Evolutionary conservation across 2,797 vertebrate genomes (phyloP), one percentile per base, ranked within the genome.

Genomic region (Pangasius sanitwongsei): DNA sequence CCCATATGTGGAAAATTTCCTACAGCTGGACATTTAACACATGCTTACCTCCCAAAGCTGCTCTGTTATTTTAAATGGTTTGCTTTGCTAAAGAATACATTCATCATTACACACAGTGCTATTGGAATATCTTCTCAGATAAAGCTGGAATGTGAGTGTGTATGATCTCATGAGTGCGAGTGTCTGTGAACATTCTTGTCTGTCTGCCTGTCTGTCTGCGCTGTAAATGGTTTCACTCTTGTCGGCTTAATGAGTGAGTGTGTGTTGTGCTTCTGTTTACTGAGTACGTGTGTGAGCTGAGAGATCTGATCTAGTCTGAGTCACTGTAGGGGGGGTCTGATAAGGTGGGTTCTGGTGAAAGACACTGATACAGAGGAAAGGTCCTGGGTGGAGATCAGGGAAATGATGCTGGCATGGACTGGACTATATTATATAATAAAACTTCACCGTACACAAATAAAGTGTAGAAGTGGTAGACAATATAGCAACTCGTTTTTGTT

Each of bases 301-400:
- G 80, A 75, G 80, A 83, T 75, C 82, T 86, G 90, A 81, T 89
- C 69, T 83, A 65, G 80, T 80, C 48, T 59, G 34, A 87, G 53
- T 50, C 20, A 41, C 83, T 57, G 50, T 74, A 28, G 81, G 88
- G 91, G 91, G 91, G 92, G 37, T 41, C 92, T 91, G 91, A 92
- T 92, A 91, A 85, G 44, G 67, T 83, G 86, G 48, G 78, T 31
- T 89, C 75, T 83, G 50, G 81, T 86, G 92, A 93, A 93, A 91
- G 48, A 77, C 91, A 90, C 89, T 89, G 93, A 95, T 94, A 92
- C 92, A 90, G 89, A 87, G 88, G 87, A 88, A 81, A 85, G 59
- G 78, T 84, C 72, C 57, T 67, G 83, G 81, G 69, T 80, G 57
- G 83, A 89, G 50, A 85, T 34, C 63, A 72, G 23, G 28, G 81